Evolutionary conservation across 2,113 vertebrate genomes (phyloP).

Genomic region (Elgaria multicarinata): DNA sequence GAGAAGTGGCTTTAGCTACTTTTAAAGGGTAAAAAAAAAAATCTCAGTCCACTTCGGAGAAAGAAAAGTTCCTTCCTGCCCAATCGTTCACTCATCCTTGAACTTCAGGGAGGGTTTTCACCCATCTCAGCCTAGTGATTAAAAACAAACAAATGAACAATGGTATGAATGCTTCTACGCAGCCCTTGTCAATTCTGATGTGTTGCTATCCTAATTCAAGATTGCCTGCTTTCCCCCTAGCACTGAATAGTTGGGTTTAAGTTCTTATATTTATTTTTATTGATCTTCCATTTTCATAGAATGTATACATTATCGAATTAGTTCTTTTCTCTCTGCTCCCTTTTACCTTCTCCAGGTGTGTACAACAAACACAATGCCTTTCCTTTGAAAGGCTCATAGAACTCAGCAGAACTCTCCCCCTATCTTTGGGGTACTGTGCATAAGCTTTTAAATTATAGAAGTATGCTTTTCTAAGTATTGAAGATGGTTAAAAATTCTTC

Average conservation of each 20-base stretch:
- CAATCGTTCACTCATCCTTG: neutral
- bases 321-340: neutral
- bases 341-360: neutral
- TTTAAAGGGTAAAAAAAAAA: neutral
- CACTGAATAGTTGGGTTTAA: neutral
- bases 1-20: too few relatives aligned
- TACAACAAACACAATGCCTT: neutral
- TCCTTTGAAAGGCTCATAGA: neutral
- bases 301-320: neutral
- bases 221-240: neutral
- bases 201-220: neutral
- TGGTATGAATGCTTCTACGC: neutral
- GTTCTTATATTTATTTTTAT: neutral
- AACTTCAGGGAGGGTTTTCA: neutral
- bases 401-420: too few relatives aligned
- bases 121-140: neutral
- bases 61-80: neutral
- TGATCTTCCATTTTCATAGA: neutral
- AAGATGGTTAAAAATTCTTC: neutral
- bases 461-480: neutral
- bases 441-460: neutral
- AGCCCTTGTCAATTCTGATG: neutral
- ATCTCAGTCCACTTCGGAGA: neutral
- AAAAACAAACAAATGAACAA: too few relatives aligned
- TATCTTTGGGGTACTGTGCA: neutral